These are phyloP conservation scores for Helogale parvula DNA, from an alignment of 2,113 vertebrate species.

Conservation along the genomic window DNA sequence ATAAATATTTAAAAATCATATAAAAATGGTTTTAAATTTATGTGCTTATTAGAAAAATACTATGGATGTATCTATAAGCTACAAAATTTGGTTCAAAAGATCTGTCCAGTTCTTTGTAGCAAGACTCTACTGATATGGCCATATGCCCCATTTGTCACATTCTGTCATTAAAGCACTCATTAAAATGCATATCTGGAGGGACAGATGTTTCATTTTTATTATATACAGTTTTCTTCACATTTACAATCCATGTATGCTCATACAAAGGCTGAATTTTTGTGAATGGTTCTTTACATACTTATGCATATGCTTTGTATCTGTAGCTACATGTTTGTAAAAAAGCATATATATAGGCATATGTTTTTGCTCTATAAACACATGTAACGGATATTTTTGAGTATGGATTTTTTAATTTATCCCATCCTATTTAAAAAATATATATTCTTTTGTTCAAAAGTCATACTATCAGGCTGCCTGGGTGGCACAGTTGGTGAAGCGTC, in stretches of 20 bases:
- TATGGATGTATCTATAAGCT: background rate
- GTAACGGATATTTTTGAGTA: background rate
- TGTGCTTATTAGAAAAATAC: constrained; percentile 41
- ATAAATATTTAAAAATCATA: too few relatives aligned
- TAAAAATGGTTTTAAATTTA: constrained; percentile 16
- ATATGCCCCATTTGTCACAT: constrained; percentile 61
- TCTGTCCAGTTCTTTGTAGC: constrained; percentile 16
- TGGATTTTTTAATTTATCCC: background rate
- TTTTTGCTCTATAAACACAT: background rate
- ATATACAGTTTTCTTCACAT: constrained; percentile 46
- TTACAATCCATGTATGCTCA: constrained; percentile 36
- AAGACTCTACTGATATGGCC: constrained; percentile 27
- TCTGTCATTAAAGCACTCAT: constrained; percentile 53
- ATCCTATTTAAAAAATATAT: background rate
- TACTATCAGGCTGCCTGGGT: too few relatives aligned
- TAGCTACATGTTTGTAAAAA: constrained; percentile 31
- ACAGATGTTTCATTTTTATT: constrained; percentile 75
- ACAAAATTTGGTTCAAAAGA: constrained; percentile 41
- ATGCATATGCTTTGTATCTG: constrained; percentile 12
- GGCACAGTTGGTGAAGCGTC: too few relatives aligned
- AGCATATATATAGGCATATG: background rate
- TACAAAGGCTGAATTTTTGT: constrained; percentile 38
- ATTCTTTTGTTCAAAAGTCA: constrained; percentile 6
- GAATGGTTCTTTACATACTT: constrained; percentile 33
- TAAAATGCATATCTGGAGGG: constrained; percentile 51